Conservation (phyloP, 2,797 vertebrate genomes). For the Lepus townsendii region DNA sequence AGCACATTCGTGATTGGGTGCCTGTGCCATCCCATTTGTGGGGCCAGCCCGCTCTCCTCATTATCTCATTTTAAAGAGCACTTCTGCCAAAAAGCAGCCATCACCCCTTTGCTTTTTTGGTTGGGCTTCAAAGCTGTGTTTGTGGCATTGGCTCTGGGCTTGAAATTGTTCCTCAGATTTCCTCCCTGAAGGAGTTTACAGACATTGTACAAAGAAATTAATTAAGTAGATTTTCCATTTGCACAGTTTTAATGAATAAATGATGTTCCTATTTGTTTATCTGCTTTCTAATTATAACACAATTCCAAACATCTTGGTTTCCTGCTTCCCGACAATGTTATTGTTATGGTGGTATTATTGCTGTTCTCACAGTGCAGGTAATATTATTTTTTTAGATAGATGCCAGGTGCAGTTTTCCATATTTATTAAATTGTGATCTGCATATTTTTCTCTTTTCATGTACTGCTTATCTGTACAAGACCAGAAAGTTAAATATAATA, state of each 20-base stretch:
- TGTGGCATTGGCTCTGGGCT: conserved; percentile 55
- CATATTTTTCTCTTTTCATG: conserved; percentile 77
- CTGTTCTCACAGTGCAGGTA: conserved; percentile 70
- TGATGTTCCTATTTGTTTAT: conserved; percentile 85
- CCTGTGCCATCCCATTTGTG: neutral
- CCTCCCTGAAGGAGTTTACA: conserved; percentile 80
- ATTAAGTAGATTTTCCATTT: conserved; percentile 86
- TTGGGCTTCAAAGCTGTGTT: conserved; percentile 46
- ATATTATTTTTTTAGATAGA: conserved; percentile 78
- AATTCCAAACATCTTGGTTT: conserved; percentile 82
- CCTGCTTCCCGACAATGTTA: conserved; percentile 60
- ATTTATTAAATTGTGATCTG: conserved; percentile 82
- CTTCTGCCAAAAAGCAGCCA: neutral
- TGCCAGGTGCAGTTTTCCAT: conserved; percentile 82
- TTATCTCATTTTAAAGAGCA: neutral
- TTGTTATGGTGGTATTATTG: conserved; percentile 73
- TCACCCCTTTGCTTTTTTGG: neutral
- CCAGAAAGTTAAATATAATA: conserved; percentile 72
- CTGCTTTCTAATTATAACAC: conserved; percentile 85
- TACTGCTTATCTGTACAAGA: conserved; percentile 71
- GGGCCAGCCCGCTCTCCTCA: neutral
- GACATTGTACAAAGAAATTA: conserved; percentile 85
- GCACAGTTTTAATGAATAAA: conserved; percentile 85
- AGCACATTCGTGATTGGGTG: neutral
- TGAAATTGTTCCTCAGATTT: conserved; percentile 73